A percentile compares a stretch with the other conserved stretches of the same genome.
phyloP scores from a whole-genome alignment of 2,888 invertebrate species.

The Chrysomela aeneicollis region DNA sequence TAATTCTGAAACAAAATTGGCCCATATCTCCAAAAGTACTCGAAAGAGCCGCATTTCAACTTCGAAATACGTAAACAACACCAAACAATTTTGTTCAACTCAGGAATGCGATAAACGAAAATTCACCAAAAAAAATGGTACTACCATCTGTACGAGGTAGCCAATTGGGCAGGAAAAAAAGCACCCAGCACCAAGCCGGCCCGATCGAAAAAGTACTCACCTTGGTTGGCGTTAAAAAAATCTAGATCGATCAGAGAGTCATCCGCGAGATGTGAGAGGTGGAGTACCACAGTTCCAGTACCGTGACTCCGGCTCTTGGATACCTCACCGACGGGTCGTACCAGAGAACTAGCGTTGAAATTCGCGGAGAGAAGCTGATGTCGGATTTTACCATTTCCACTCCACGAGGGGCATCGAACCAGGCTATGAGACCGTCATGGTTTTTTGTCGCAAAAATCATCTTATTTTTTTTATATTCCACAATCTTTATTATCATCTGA shows the following conservation, averaged over 20 bases:
- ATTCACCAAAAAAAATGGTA: no score
- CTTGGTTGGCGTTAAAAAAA: not conserved
- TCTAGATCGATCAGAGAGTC: not conserved
- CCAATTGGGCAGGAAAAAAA: no score
- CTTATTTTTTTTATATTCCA: not conserved
- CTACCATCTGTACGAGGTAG: no score
- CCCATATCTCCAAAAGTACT: no score
- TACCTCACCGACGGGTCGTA: slow-evolving; percentile 45
- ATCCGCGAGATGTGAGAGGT: not conserved
- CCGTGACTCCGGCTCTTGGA: slow-evolving; percentile 44
- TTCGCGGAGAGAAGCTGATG: slow-evolving; percentile 49
- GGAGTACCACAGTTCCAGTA: not conserved
- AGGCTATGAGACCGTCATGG: slow-evolving; percentile 47
- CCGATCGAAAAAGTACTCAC: not conserved
- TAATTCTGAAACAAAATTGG: no score
- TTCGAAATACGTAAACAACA: no score
- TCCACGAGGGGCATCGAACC: slow-evolving; percentile 54
- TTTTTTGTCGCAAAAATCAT: slow-evolving; percentile 7
- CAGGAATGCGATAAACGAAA: no score
- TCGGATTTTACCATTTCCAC: slow-evolving; percentile 56
- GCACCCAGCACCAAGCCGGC: no score
- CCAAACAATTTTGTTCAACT: no score
- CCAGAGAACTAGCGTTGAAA: slow-evolving; percentile 51
- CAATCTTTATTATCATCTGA: not conserved
- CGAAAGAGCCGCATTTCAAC: no score